Percentiles rank a stretch among this genome's conserved stretches.
Evolutionary conservation across 1,140 invertebrate species (phyloP).

Genomic region (Camponotus floridanus): DNA sequence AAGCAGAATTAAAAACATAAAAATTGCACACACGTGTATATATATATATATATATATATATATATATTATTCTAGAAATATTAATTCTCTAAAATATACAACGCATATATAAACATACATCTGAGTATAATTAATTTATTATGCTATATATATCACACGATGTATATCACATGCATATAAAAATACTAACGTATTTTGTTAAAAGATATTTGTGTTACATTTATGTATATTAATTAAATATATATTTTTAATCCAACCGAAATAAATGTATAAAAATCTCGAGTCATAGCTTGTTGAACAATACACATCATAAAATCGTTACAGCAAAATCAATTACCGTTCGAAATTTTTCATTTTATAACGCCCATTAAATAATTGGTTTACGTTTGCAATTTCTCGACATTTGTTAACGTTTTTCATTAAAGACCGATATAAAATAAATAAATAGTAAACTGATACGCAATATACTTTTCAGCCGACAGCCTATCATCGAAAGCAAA

Average conservation of each 20-base stretch:
- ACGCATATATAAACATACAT: background rate
- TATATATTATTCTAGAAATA: background rate
- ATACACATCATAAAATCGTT: slow-evolving; percentile 24
- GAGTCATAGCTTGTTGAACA: background rate
- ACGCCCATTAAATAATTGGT: slow-evolving; percentile 52
- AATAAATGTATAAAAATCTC: background rate
- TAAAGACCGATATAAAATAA: slow-evolving; percentile 66
- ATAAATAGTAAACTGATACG: slow-evolving; percentile 58
- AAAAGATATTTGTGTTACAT: background rate
- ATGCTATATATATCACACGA: background rate
- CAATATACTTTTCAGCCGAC: slow-evolving; percentile 59
- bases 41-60: background rate
- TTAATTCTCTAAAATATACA: slow-evolving; percentile 2
- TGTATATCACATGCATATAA: too few relatives aligned
- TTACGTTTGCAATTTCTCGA: slow-evolving; percentile 66
- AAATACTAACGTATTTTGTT: slow-evolving; percentile 8
- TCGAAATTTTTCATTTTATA: background rate
- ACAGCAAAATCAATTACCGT: slow-evolving; percentile 7
- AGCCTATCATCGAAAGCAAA: slow-evolving; percentile 68
- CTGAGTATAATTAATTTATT: background rate
- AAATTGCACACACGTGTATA: slow-evolving; percentile 1
- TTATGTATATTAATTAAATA: slow-evolving; percentile 12
- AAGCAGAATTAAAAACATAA: slow-evolving; percentile 23
- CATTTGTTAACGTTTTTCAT: slow-evolving; percentile 57
- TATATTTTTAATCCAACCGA: background rate